Conservation (phyloP, 92 coral and sea anemone species). For the Muricea muricata region DNA sequence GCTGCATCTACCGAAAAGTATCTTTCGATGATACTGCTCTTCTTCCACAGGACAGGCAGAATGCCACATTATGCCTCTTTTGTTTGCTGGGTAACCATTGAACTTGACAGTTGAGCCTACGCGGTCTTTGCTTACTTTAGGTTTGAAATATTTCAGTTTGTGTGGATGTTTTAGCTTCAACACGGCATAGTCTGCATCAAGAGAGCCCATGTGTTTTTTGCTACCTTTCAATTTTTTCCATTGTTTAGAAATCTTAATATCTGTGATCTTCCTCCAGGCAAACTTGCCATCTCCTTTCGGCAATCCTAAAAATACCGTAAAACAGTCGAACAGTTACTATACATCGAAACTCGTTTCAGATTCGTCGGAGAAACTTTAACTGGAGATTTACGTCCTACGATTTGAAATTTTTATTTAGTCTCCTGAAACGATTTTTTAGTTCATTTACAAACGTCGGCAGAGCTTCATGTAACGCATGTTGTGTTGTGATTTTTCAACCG, state of each 20-base stretch:
- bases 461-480: no score
- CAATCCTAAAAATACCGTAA: conserved; percentile 57
- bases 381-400: no score
- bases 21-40: background rate
- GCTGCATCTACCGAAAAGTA: conserved; percentile 72
- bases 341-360: background rate
- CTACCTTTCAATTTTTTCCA: conserved; percentile 61
- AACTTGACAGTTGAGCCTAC: conserved; percentile 76
- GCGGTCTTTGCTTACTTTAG: conserved; percentile 59
- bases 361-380: no score
- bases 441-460: no score
- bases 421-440: no score
- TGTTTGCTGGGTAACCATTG: conserved; percentile 83
- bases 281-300: conserved; percentile 69
- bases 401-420: no score
- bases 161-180: conserved; percentile 71
- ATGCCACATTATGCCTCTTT: conserved; percentile 75
- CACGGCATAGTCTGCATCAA: conserved; percentile 78
- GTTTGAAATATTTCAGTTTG: conserved; percentile 69
- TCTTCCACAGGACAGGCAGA: conserved; percentile 67
- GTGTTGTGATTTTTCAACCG: no score
- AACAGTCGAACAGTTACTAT: background rate
- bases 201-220: background rate
- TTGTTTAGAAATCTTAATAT: conserved; percentile 62
- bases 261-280: conserved; percentile 74